phyloP scores from a whole-genome alignment of 2,113 vertebrate genomes.

The Calonectris borealis region DNA sequence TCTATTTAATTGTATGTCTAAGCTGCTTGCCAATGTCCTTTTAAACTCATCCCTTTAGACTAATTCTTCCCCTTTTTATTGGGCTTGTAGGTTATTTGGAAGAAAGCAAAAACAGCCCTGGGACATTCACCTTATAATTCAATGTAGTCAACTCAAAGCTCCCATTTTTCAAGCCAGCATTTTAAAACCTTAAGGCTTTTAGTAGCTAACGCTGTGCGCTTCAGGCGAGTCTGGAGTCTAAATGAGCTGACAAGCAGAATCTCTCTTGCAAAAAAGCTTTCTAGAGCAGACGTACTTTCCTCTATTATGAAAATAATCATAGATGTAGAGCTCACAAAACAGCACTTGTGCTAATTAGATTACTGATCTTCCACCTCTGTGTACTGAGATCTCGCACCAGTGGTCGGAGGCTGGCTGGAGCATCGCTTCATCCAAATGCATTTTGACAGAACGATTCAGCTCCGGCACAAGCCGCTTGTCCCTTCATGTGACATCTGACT shows the following conservation, averaged over 20 bases:
- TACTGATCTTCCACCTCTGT: neutral
- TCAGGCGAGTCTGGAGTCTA: neutral
- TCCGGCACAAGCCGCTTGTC: neutral
- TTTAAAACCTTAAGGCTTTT: slow-evolving; percentile 37
- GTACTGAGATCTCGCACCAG: neutral
- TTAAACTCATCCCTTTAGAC: slow-evolving; percentile 30
- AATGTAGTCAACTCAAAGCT: neutral
- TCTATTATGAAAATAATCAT: neutral
- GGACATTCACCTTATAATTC: neutral
- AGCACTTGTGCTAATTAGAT: neutral
- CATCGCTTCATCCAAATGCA: neutral
- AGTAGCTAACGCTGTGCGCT: neutral
- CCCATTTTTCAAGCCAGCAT: slow-evolving; percentile 28
- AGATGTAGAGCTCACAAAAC: neutral
- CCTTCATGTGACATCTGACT: neutral
- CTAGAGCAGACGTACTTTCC: neutral
- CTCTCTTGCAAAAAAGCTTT: neutral
- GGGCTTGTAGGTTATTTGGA: slow-evolving; percentile 15
- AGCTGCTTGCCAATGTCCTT: slow-evolving; percentile 1
- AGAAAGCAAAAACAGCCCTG: slow-evolving; percentile 26
- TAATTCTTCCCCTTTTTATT: neutral
- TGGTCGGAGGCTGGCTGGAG: neutral
- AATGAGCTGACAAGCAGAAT: slow-evolving; percentile 9
- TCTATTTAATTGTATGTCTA: neutral
- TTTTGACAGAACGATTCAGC: neutral